Conservation (phyloP, 2,113 vertebrate species). For the Daboia siamensis region DNA sequence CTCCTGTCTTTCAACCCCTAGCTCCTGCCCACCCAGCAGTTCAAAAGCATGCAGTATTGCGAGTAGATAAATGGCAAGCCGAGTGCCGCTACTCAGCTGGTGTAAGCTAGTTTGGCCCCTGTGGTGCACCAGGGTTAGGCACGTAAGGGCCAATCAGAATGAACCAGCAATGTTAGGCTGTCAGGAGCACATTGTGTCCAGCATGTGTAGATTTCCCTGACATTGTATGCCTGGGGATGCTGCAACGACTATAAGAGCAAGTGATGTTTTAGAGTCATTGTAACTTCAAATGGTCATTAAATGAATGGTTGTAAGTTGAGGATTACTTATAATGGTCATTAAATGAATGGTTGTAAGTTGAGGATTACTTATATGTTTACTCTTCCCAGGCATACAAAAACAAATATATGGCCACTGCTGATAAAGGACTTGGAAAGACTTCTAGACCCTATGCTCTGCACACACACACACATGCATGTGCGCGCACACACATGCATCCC, state of each 20-base stretch:
- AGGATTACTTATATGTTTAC: not conserved
- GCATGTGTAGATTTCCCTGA: too few relatives aligned
- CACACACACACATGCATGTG: not conserved
- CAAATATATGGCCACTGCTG: not conserved
- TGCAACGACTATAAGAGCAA: not conserved
- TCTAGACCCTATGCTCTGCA: not conserved
- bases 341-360: not conserved
- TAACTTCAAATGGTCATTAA: not conserved
- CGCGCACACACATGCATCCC: too few relatives aligned
- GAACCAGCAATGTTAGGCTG: too few relatives aligned
- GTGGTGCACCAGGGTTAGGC: too few relatives aligned
- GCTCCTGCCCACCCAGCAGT: too few relatives aligned
- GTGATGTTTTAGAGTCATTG: not conserved
- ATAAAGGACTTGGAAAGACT: not conserved
- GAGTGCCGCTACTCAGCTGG: too few relatives aligned
- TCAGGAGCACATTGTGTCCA: too few relatives aligned
- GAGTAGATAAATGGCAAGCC: too few relatives aligned
- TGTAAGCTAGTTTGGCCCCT: too few relatives aligned
- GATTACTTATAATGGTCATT: not conserved
- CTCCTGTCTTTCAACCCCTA: too few relatives aligned
- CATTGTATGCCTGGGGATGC: not conserved
- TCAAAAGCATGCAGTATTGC: too few relatives aligned
- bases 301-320: not conserved
- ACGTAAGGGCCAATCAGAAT: too few relatives aligned
- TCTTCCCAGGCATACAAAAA: not conserved